Evolutionary conservation across 2,888 invertebrate genomes (phyloP).

Genomic region (Lasius fuliginosus): DNA sequence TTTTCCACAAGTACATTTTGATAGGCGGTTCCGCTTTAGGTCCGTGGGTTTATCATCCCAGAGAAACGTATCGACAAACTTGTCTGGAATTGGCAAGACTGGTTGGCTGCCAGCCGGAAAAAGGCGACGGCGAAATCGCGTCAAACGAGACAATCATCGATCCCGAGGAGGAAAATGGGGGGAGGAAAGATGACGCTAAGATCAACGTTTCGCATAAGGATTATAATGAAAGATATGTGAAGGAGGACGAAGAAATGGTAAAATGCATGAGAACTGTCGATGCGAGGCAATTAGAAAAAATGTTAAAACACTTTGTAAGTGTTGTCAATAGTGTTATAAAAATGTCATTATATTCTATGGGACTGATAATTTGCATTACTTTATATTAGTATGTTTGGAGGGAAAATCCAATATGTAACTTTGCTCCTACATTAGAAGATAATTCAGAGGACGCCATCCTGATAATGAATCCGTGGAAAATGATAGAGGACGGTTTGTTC

Average conservation of each 20-base stretch:
- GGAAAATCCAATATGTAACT: conserved; percentile 65
- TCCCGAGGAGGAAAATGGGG: background rate
- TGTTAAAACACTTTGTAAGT: conserved; percentile 60
- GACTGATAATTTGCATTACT: background rate
- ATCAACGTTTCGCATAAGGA: background rate
- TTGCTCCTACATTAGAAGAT: conserved; percentile 80
- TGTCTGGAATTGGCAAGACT: conserved; percentile 73
- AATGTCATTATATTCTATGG: background rate
- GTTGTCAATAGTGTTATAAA: background rate
- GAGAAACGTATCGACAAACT: conserved; percentile 61
- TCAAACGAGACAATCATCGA: conserved; percentile 32
- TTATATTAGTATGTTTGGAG: conserved; percentile 65
- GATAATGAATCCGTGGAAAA: conserved; percentile 76
- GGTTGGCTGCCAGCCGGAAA: conserved; percentile 67
- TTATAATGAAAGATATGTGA: background rate
- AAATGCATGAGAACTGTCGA: conserved; percentile 72
- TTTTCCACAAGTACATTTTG: conserved; percentile 80
- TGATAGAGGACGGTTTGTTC: conserved; percentile 71
- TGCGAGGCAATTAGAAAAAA: conserved; percentile 1
- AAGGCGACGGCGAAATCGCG: background rate
- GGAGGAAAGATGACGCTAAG: too few relatives aligned
- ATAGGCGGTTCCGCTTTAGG: conserved; percentile 76
- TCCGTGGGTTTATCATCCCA: conserved; percentile 69
- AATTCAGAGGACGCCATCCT: conserved; percentile 79
- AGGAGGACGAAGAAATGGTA: conserved; percentile 63